These are phyloP conservation scores for Conchocele bisecta DNA, from an alignment of 2,888 invertebrate genomes.

Conservation along the genomic window DNA sequence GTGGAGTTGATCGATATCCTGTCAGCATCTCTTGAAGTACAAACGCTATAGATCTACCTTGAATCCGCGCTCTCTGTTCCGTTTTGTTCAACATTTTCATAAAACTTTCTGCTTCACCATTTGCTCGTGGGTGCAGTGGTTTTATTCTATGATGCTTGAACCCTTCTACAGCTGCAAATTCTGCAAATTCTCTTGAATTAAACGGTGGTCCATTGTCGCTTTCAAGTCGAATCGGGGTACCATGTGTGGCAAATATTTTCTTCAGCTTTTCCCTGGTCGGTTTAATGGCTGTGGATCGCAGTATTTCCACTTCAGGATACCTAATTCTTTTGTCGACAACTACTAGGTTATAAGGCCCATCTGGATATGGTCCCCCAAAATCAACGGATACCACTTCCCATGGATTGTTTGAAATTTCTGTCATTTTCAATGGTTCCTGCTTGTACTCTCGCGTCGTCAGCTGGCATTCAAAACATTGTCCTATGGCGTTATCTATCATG, in stretches of 20 bases:
- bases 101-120: conserved; percentile 43
- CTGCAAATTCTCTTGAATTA: conserved; percentile 25
- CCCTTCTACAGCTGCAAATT: conserved; percentile 38
- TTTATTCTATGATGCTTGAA: conserved; percentile 43
- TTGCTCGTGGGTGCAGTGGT: conserved; percentile 38
- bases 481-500: conserved; percentile 22
- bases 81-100: conserved; percentile 31
- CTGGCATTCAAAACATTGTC: conserved; percentile 28
- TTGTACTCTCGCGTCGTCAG: conserved; percentile 30
- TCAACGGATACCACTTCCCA: conserved; percentile 11
- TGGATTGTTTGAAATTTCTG: conserved; percentile 18
- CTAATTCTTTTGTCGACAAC: conserved; percentile 7
- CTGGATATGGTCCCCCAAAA: conserved; percentile 11
- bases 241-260: conserved; percentile 30
- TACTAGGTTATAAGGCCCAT: conserved; percentile 14
- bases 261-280: conserved; percentile 13
- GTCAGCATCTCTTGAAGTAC: conserved; percentile 23
- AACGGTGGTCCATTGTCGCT: conserved; percentile 48
- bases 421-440: conserved; percentile 29
- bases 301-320: conserved; percentile 40
- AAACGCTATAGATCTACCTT: background rate
- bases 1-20: background rate
- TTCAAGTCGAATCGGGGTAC: conserved; percentile 15
- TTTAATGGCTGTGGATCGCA: conserved; percentile 21
- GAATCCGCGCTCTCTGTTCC: conserved; percentile 16